Base-by-base conservation (phyloP, 2,888 invertebrate species). In the Leucozona laternaria region DNA sequence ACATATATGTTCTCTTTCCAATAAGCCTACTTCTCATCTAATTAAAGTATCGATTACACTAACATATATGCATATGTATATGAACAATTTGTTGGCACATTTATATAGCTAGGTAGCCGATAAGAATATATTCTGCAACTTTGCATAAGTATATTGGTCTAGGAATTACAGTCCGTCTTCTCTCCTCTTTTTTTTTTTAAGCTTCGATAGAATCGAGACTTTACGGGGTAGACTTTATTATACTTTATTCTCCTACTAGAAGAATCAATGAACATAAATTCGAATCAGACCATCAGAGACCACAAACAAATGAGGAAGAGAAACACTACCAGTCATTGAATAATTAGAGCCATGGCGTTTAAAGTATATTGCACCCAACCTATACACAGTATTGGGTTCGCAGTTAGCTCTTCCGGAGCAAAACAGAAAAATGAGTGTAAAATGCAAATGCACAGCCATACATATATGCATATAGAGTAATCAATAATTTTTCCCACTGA, bases 41-140 rank as follows among this genome's bases (percentile, higher is more conserved):
- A 81, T 85, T 85, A 81, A 77, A 55, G 85, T 85, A 85, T 85
- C 81, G 81, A 81, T 85, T 81, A 81, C 85, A 31, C 1, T 5
- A 11, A 57, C 17, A 57, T 57, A n/a, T 10, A 0, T 10, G n/a
- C 4, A 25, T 17, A 0, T 45, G 5, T 22, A 22, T 60, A 25
- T 22, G 17, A 34, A 37, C 22, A 20, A 37, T 37, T 72, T 50
- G 58, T 77, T 80, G 75, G 45, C 64, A 79, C 50, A 80, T 76
- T 71, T 72, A 28, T 6, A 5, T 28, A 6, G 3, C 0, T 28
- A 28, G 4, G 28, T 28, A 28, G 7, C 31, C 31, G 31, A 31
- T 31, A 80, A 79, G 75, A 80, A 73, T 48, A 73, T 48, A 55
- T 81, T 80, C 45, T 40, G 40, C 60, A 45, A 53, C 15, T 70